Conservation (phyloP, 2,797 vertebrate species). For the Chiloscyllium punctatum region DNA sequence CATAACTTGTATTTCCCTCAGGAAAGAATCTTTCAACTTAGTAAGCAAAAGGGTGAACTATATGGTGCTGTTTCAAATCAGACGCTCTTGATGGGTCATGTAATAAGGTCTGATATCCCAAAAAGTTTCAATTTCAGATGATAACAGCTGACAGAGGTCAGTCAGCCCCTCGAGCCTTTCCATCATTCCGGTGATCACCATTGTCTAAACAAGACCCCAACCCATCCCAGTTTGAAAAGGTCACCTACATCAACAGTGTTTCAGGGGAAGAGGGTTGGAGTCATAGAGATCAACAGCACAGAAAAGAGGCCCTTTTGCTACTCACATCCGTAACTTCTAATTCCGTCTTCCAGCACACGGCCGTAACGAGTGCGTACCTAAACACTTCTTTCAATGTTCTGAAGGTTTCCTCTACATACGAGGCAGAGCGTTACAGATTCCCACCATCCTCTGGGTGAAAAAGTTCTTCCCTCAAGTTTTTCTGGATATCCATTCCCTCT, state of each 20-base stretch:
- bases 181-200: background rate
- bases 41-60: slow-evolving; percentile 1
- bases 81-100: background rate
- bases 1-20: slow-evolving; percentile 43
- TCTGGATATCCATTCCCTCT: too few relatives aligned
- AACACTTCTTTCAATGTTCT: too few relatives aligned
- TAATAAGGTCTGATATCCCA: background rate
- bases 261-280: background rate
- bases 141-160: background rate
- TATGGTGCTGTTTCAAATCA: background rate
- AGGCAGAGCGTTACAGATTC: background rate
- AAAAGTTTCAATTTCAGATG: background rate
- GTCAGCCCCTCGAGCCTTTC: background rate
- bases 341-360: too few relatives aligned
- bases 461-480: background rate
- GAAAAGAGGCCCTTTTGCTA: too few relatives aligned
- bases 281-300: too few relatives aligned
- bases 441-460: background rate
- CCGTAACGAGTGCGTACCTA: too few relatives aligned
- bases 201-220: background rate
- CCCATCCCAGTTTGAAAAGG: background rate
- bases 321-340: too few relatives aligned
- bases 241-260: background rate
- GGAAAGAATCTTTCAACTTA: slow-evolving; percentile 42
- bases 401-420: too few relatives aligned